Evolutionary conservation across 2,113 vertebrate genomes (phyloP), one percentile per base, ranked within the genome.

Genomic region (Laterallus jamaicensis): DNA sequence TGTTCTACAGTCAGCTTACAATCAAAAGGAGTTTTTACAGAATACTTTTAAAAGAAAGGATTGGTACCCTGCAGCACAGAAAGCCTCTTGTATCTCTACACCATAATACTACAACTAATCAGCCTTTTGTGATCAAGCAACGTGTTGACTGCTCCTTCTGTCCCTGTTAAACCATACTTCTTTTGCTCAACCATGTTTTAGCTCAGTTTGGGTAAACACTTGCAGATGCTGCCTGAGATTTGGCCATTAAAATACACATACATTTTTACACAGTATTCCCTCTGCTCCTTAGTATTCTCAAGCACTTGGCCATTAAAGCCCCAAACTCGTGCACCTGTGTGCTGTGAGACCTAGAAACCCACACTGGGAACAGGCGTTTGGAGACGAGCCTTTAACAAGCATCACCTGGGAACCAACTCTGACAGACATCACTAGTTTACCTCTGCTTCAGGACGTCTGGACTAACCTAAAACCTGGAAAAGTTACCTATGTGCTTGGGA

Each of bases 351-450:
- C 47, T 52, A 26, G 13, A 1, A 31, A 39, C 22, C 5, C 55
- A 12, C 17, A 1, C 11, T 26, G 76, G n/a, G 1, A 49, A 18
- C 31, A 10, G 84, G 32, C 5, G 0, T 6, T 5, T 15, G 40
- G 47, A 32, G 39, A 49, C 1, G 12, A 49, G n/a, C 25, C 24
- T 58, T 62, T 55, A 5, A 22, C 39, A 42, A 24, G 40, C 74
- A 63, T 5, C 84, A 24, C 62, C 60, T 37, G 56, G 37, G 5
- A 77, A 26, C 16, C 76, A 22, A 35, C 18, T 58, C 54, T 8
- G 15, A 20, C 31, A n/a, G 12, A 12, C 81, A 37, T 2, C 59
- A 28, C 4, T 25, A 5, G 13, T 1, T 63, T 54, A 29, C 32
- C 29, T 50, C 71, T 19, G 20, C 28, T 42, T 50, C 86, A 35